A percentile compares a stretch with the other conserved stretches of the same genome.
Evolutionary conservation across 2,113 vertebrate species (phyloP).

Genomic region (Bos taurus): DNA sequence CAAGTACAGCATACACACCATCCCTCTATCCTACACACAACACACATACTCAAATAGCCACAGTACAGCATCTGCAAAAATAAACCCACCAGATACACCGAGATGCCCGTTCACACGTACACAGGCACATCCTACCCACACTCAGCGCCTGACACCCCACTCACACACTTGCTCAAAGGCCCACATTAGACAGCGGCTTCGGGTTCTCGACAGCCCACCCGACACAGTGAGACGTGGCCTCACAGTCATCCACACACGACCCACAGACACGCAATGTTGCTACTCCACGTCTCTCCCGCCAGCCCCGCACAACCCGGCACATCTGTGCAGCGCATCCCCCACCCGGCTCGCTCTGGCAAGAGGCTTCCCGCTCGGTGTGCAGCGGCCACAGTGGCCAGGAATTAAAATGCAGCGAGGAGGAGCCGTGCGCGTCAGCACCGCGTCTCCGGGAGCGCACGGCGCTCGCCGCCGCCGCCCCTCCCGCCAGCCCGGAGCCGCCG

Average conservation of each 20-base stretch:
- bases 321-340: background rate
- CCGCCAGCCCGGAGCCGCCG: conserved; percentile 53
- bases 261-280: background rate
- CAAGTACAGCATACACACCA: background rate
- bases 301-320: background rate
- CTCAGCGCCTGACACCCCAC: background rate
- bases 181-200: background rate
- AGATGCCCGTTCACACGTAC: background rate
- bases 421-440: conserved; percentile 72
- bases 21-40: background rate
- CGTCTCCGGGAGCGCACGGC: conserved; percentile 71
- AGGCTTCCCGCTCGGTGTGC: conserved; percentile 63
- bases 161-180: background rate
- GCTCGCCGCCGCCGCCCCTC: conserved; percentile 57
- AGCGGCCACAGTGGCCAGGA: conserved; percentile 75
- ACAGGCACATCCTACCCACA: background rate
- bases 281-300: background rate
- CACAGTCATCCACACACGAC: background rate
- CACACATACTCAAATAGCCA: background rate
- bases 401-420: conserved; percentile 77
- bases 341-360: background rate
- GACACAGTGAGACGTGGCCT: background rate
- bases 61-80: background rate
- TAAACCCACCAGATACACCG: background rate
- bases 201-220: background rate